These are phyloP conservation scores for Eumerus sabulonum DNA, from an alignment of 2,888 invertebrate species.

Conservation along the genomic window DNA sequence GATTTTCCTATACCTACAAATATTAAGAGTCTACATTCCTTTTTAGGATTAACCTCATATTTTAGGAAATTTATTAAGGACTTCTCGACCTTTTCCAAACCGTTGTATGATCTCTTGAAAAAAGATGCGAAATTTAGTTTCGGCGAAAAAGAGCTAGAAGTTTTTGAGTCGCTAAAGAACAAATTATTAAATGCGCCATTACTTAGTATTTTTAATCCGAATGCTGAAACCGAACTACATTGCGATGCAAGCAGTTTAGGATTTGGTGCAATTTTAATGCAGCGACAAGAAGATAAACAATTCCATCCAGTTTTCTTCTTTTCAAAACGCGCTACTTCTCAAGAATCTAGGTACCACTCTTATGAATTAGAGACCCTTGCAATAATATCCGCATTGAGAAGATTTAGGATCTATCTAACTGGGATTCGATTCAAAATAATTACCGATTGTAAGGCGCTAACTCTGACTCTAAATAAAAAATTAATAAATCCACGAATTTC, in stretches of 20 bases:
- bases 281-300: slow-evolving; percentile 57
- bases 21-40: slow-evolving; percentile 64
- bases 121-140: slow-evolving; percentile 46
- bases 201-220: slow-evolving; percentile 71
- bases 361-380: slow-evolving; percentile 72
- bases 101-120: slow-evolving; percentile 70
- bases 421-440: slow-evolving; percentile 70
- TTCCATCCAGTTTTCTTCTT: slow-evolving; percentile 73
- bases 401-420: slow-evolving; percentile 70
- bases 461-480: slow-evolving; percentile 64
- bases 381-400: slow-evolving; percentile 70
- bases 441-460: slow-evolving; percentile 64
- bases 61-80: slow-evolving; percentile 71
- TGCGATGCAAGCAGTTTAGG: slow-evolving; percentile 71
- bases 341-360: slow-evolving; percentile 70
- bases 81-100: slow-evolving; percentile 69
- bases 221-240: slow-evolving; percentile 72
- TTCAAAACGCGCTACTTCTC: slow-evolving; percentile 69
- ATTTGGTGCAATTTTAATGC: slow-evolving; percentile 70
- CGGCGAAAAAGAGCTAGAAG: slow-evolving; percentile 23
- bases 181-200: slow-evolving; percentile 62
- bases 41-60: slow-evolving; percentile 48
- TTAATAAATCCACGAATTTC: slow-evolving; percentile 68
- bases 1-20: slow-evolving; percentile 59
- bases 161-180: slow-evolving; percentile 45